Evolutionary conservation across 2,113 vertebrate species (phyloP), one percentile per base, ranked within the genome.

Genomic region (Chrysochloris asiatica): DNA sequence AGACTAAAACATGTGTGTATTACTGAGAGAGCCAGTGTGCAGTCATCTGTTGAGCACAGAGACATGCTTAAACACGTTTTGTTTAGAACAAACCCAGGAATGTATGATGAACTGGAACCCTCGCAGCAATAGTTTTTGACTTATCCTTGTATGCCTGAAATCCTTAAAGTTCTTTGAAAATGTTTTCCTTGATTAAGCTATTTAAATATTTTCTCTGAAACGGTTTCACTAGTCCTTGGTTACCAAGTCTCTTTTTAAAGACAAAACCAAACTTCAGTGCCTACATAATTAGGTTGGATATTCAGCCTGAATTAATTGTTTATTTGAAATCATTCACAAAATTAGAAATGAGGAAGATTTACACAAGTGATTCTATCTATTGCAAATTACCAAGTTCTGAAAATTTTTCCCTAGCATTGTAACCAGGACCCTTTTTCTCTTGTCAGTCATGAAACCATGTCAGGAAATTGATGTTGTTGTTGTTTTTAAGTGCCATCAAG

Each of bases 111-210:
- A 4, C 24, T 56, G 54, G 24, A 56, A 5, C 54, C 52, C 54
- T 22, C 19, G 54, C 2, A 56, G 54, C 54, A 56, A 56, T 56
- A 21, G 4, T 56, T 56, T 52, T 56, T 56, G 3, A 56, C 54
- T 56, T 8, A 19, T 7, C 54, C 54, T 56, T 19, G 19, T 22
- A 56, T 56, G 54, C 82, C 82, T 90, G 45, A 95, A 81, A 76
- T 61, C 16, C 22, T 88, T 86, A 86, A 89, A 41, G 59, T 59
- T 38, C 52, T 2, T 83, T 67, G 65, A 93, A 95, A 94, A 89
- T 91, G 52, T 65, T 90, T 90, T 91, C 43, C 52, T 89, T 69
- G 38, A 24, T 84, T 86, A 90, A 50, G 19, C 17, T 65, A 80
- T 36, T 80, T 75, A 92, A 82, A 71, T 47, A 77, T 48, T 76